phyloP scores from a whole-genome alignment of 2,113 vertebrate genomes.

The Uropsilus gracilis region DNA sequence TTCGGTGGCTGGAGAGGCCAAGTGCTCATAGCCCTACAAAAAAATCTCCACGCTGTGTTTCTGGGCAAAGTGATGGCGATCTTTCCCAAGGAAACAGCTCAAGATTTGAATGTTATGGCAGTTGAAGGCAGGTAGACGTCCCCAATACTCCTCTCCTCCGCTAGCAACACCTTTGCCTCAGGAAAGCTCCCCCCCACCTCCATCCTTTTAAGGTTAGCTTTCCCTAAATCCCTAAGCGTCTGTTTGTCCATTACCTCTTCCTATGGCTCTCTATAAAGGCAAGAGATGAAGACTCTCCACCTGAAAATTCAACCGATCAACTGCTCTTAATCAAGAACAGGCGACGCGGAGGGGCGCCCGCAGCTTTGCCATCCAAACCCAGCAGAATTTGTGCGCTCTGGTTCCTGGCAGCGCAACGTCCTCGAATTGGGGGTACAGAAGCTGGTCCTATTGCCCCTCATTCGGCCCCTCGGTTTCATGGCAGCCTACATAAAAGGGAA shows the following conservation, averaged over 20 bases:
- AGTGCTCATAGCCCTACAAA: background rate
- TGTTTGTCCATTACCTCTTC: background rate
- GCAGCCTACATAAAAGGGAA: background rate
- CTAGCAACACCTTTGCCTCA: constrained; percentile 13
- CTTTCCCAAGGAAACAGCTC: background rate
- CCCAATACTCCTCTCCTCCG: background rate
- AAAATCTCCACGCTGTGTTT: background rate
- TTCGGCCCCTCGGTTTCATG: background rate
- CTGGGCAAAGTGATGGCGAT: background rate
- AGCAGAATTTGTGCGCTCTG: background rate
- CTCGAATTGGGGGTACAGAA: background rate
- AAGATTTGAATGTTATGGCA: background rate
- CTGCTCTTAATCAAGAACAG: background rate
- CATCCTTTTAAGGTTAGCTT: constrained; percentile 25
- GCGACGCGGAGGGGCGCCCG: background rate
- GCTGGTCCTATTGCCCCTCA: background rate
- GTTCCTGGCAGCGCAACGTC: background rate
- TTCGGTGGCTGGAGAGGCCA: background rate
- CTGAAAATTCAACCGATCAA: constrained; percentile 21
- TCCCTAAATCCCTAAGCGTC: background rate
- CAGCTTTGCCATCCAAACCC: background rate
- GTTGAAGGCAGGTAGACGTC: background rate
- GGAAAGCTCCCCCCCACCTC: background rate
- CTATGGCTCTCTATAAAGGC: background rate
- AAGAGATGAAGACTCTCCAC: background rate